Conservation (phyloP, 2,888 invertebrate species). For the Plemyria rubiginata region DNA sequence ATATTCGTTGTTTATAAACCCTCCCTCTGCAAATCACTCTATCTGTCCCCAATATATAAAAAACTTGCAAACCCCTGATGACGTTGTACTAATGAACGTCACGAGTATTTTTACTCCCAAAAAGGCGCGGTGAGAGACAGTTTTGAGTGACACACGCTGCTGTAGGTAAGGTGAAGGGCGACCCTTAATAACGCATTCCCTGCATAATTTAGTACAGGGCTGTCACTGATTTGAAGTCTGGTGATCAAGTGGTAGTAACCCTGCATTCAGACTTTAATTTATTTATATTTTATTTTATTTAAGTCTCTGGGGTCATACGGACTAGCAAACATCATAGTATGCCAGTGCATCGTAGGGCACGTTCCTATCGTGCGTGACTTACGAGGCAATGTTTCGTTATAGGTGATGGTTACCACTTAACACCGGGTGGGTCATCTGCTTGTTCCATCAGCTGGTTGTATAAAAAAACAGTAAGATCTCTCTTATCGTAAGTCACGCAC, state of each 20-base stretch:
- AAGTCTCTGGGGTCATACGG: no score
- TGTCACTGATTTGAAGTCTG: constrained; percentile 9
- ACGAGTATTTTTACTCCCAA: constrained; percentile 71
- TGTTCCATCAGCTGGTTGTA: no score
- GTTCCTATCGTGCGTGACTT: no score
- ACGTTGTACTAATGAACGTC: constrained; percentile 74
- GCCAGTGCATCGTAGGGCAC: no score
- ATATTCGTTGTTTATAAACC: not conserved
- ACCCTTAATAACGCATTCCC: constrained; percentile 74
- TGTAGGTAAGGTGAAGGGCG: constrained; percentile 77
- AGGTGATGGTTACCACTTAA: no score
- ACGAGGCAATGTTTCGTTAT: no score
- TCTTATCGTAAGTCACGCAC: no score
- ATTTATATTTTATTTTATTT: no score
- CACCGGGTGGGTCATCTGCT: no score
- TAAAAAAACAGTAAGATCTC: no score
- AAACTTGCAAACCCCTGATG: constrained; percentile 47
- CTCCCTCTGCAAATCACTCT: not conserved
- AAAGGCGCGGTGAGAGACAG: constrained; percentile 69
- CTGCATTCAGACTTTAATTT: not conserved
- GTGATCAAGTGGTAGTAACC: not conserved
- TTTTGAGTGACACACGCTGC: constrained; percentile 76
- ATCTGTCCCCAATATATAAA: constrained; percentile 18
- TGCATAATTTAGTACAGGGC: constrained; percentile 54
- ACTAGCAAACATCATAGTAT: no score